These are phyloP conservation scores for Acipenser transmontanus DNA, from an alignment of 2,797 vertebrate species.

Conservation along the genomic window DNA sequence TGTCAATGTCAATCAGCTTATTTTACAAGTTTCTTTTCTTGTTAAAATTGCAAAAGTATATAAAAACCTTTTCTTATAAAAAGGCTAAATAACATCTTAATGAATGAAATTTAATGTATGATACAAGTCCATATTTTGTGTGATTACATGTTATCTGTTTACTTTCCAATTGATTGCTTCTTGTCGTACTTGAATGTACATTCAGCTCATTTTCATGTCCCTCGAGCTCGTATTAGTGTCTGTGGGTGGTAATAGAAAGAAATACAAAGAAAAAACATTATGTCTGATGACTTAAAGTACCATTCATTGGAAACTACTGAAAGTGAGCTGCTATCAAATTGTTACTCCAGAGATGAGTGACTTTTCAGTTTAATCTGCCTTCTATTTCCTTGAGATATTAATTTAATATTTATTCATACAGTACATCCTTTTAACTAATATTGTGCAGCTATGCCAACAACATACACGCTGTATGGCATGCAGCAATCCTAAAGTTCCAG, in stretches of 20 bases:
- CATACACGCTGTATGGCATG: too few relatives aligned
- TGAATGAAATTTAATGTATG: conserved; percentile 39
- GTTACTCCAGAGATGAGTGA: too few relatives aligned
- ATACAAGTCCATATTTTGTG: conserved; percentile 27
- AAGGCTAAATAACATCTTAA: conserved; percentile 2
- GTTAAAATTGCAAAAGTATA: conserved; percentile 48
- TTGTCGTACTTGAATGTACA: conserved; percentile 2
- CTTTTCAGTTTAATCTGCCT: too few relatives aligned
- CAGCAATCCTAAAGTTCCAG: too few relatives aligned
- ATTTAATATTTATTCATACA: too few relatives aligned
- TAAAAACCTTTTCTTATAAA: conserved; percentile 50
- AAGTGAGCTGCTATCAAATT: too few relatives aligned
- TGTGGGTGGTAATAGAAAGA: conserved; percentile 18
- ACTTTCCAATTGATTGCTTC: conserved; percentile 6
- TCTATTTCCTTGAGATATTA: too few relatives aligned
- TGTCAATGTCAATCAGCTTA: conserved; percentile 21
- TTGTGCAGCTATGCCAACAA: too few relatives aligned
- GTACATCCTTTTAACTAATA: too few relatives aligned
- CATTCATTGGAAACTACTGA: too few relatives aligned
- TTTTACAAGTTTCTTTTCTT: conserved; percentile 35
- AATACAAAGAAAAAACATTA: background rate
- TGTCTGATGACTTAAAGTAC: background rate
- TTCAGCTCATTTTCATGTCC: conserved; percentile 27
- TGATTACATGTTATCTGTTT: conserved; percentile 15
- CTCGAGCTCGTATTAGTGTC: conserved; percentile 47